Evolutionary conservation across 2,888 invertebrate genomes (phyloP).

Genomic region (Amphipyra berbera): DNA sequence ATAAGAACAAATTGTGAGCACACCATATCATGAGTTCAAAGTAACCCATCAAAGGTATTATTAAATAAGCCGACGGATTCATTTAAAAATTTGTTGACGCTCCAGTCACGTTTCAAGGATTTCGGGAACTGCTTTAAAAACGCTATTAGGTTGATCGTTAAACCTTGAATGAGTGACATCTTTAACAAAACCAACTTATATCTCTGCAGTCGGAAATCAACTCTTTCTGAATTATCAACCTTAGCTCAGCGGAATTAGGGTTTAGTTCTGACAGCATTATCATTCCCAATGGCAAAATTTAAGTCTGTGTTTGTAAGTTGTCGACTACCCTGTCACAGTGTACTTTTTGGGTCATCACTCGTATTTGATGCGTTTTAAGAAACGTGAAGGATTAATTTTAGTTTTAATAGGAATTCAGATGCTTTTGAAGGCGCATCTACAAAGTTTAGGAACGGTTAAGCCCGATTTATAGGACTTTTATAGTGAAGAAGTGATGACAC

Average conservation of each 20-base stretch:
- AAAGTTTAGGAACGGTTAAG: conserved; percentile 67
- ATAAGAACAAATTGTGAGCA: conserved; percentile 71
- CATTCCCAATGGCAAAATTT: conserved; percentile 26
- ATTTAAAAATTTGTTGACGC: conserved; percentile 87
- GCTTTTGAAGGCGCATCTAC: conserved; percentile 66
- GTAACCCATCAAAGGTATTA: conserved; percentile 78
- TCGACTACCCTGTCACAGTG: conserved; percentile 80
- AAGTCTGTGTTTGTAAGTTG: conserved; percentile 77
- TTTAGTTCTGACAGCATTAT: conserved; percentile 3
- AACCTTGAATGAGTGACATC: conserved; percentile 89
- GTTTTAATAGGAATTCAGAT: conserved; percentile 79
- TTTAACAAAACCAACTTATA: conserved; percentile 72
- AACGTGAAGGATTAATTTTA: conserved; percentile 81
- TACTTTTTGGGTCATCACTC: conserved; percentile 85
- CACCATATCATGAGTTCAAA: conserved; percentile 81
- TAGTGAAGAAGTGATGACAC: conserved; percentile 60
- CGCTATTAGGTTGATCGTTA: conserved; percentile 88
- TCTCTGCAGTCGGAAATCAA: conserved; percentile 19
- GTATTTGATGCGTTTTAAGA: conserved; percentile 84
- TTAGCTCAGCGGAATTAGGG: conserved; percentile 42
- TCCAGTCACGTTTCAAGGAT: conserved; percentile 88
- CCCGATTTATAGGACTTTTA: conserved; percentile 70
- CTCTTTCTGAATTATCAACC: conserved; percentile 38
- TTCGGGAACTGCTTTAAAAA: conserved; percentile 87
- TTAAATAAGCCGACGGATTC: conserved; percentile 82